Evolutionary conservation across 2,888 invertebrate genomes (phyloP), one percentile per base, ranked within the genome.

Genomic region (Tortrix viridana): DNA sequence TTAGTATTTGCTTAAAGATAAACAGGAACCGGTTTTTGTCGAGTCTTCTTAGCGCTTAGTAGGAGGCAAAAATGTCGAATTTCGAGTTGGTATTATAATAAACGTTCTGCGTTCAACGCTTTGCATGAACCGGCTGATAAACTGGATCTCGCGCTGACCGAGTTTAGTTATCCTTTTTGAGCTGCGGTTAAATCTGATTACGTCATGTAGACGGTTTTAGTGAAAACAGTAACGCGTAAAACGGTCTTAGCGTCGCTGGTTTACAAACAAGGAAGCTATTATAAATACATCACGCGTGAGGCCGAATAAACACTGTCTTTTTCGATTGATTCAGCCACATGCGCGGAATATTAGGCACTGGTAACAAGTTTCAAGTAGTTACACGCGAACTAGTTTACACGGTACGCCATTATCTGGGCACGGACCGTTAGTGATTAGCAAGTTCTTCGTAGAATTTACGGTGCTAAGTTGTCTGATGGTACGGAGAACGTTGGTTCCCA

Each of bases 361-460:
- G 55, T 49, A 37, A 6, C 55, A 38, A 49, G 48, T 55, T 49
- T 22, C 18, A 56, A 32, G 32, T 41, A 55, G 46, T 32, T 48
- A 37, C 37, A 55, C 26, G 14, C 26, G 62, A 48, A 54, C 50
- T 46, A 56, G 19, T 62, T 55, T 55, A 49, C 55, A 49, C 49
- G 55, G 46, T 57, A 53, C 58, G 52, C 26, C 52, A 47, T 57
- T 47, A 52, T 53, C 43, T 52, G 47, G 63, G 63, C 58, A 18
- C 43, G 23, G 52, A 53, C 58, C 63, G 62, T 63, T 63, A 63
- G 41, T 48, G 41, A 53, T 63, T 63, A 60, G 67, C 63, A 67
- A 64, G 66, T 66, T 68, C 65, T 74, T 76, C 73, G 73, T 57
- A 61, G 74, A 79, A 77, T 68, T 60, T 74, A 72, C 70, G 70